Evolutionary conservation across 2,888 invertebrate species (phyloP).

Genomic region (Nomada flava): DNA sequence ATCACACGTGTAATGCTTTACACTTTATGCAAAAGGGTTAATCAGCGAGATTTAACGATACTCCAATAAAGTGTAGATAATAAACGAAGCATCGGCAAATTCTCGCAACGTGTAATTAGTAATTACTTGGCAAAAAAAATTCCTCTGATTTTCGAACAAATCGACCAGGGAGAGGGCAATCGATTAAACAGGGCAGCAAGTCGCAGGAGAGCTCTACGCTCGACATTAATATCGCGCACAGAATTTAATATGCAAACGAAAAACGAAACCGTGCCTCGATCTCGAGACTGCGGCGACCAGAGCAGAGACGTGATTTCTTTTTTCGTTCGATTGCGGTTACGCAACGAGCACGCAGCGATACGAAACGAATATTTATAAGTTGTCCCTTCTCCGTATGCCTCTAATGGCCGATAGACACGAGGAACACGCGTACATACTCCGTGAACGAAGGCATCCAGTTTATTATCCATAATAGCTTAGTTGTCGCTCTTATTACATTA

Average conservation of each 20-base stretch:
- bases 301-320: constrained; percentile 15
- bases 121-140: too few relatives aligned
- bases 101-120: background rate
- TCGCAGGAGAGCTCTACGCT: too few relatives aligned
- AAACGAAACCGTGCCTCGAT: background rate
- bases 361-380: constrained; percentile 52
- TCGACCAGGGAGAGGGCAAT: too few relatives aligned
- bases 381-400: constrained; percentile 4
- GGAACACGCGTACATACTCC: constrained; percentile 7
- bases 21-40: constrained; percentile 4
- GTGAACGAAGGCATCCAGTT: constrained; percentile 36
- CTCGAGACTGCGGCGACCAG: constrained; percentile 24
- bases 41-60: constrained; percentile 6
- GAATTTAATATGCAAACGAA: constrained; percentile 21
- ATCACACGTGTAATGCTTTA: too few relatives aligned
- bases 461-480: constrained; percentile 38
- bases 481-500: too few relatives aligned
- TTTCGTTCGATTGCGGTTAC: constrained; percentile 1
- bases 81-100: constrained; percentile 2
- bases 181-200: too few relatives aligned
- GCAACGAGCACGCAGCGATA: constrained; percentile 24
- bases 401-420: constrained; percentile 14
- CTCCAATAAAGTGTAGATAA: background rate
- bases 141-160: too few relatives aligned
- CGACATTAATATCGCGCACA: background rate